Base-by-base conservation (phyloP, 2,888 invertebrate species). In the Parochlus steinenii region DNA sequence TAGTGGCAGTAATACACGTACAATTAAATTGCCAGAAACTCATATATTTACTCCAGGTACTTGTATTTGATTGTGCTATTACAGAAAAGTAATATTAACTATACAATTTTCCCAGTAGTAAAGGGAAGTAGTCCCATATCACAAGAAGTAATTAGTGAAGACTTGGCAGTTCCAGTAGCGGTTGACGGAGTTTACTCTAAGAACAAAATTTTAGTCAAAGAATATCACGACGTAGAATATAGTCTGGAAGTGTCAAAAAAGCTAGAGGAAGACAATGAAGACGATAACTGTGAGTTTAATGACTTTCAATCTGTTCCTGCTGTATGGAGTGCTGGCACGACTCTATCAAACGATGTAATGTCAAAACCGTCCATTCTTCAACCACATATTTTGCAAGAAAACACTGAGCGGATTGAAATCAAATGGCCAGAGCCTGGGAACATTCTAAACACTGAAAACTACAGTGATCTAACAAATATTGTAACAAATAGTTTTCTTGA, bases 181-280 rank as follows among this genome's bases (percentile, higher is more conserved):
- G 17, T 18, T 8, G 25, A 28, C 16, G 6, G 18, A 4, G 17
- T 18, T 18, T 30, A 16, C 18, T 10, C n/a, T n/a, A 30, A 29
- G 20, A 57, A 58, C 40, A 56, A 54, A 26, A 58, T 59, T 31
- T 54, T 58, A 6, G 57, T 56, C 40, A 59, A 59, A 42, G 59
- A 59, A 42, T 59, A 59, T 38, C 51, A 57, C 17, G 59, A 59
- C 46, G 48, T 59, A 30, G 59, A 58, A 41, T 59, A 59, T 38
- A 53, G 58, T 40, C 56, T 57, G 10, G 50, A 51, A 12, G 35
- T 39, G 14, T 12, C 16, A 10, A 20, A 12, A 19, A 31, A 32
- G 18, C 5, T 24, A 10, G 31, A 31, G 6, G 12, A n/a, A 8
- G 36, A 36, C 10, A 14, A 20, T 4, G 31, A n/a, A 8, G 36